Conservation (phyloP, 2,113 vertebrate species). For the Melanostigma gelatinosum region DNA sequence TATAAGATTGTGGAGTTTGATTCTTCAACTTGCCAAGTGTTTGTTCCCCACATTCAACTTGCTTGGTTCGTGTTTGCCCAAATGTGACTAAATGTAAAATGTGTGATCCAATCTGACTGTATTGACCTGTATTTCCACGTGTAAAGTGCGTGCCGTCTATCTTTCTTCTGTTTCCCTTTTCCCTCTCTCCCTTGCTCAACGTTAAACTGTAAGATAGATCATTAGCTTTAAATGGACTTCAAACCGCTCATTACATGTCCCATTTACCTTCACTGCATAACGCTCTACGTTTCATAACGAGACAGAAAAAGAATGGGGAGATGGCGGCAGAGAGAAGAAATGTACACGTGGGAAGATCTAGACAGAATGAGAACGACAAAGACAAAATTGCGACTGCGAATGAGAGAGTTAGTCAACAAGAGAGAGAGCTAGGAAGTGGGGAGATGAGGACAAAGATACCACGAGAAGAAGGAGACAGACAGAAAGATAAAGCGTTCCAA, state of each 20-base stretch:
- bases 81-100: constrained; percentile 9
- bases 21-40: constrained; percentile 1
- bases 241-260: constrained; percentile 81
- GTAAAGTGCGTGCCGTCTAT: constrained; percentile 21
- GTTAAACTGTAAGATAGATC: constrained; percentile 73
- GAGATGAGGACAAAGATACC: constrained; percentile 34
- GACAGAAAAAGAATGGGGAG: constrained; percentile 15
- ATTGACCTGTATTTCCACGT: constrained; percentile 25
- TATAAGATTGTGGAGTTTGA: neutral
- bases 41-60: neutral
- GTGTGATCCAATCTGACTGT: neutral
- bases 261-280: constrained; percentile 81
- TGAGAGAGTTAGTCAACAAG: constrained; percentile 20
- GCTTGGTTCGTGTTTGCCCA: neutral
- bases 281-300: constrained; percentile 65
- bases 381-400: constrained; percentile 5
- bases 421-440: neutral
- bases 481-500: neutral
- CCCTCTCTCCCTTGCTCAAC: constrained; percentile 29
- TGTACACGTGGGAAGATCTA: constrained; percentile 11
- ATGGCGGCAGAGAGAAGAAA: neutral
- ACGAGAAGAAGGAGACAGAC: neutral
- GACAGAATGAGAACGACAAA: constrained; percentile 25
- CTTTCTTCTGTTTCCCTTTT: constrained; percentile 49
- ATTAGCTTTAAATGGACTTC: constrained; percentile 80